Evolutionary conservation across 2,888 invertebrate genomes (phyloP), one percentile per base, ranked within the genome.

Genomic region (Melolontha melolontha): DNA sequence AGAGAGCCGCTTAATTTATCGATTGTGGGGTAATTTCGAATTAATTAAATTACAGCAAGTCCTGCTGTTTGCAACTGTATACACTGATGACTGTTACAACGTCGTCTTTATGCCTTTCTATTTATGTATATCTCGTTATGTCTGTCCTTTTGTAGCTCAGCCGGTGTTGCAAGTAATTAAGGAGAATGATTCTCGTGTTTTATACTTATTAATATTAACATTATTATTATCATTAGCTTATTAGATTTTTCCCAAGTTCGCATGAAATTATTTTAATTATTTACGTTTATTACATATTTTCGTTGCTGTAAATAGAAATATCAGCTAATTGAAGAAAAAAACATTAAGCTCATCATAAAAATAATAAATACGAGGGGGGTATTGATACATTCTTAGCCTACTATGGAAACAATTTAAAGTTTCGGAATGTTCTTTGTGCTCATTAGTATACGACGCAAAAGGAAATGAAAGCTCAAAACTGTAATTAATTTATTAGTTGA

Each of bases 21-120:
- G 59, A 59, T 59, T 59, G 59, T 47, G 59, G 59, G 59, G 59
- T 59, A 59, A 59, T 59, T 59, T 59, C 44, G 59, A 59, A 59
- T 59, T 59, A 59, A 59, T 59, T 59, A 59, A 59, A 59, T 59
- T 59, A 59, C 44, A 44, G 42, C 44, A 40, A 41, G 44, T 27
- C 54, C 54, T 54, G 40, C 54, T 40, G 54, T 54, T 34, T 34
- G 34, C 34, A 10, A 34, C 34, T 34, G 10, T 34, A 34, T 10
- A 34, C 34, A 10, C 6, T 10, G 34, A 34, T 34, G 34, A 8
- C 34, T 34, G 34, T 34, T 34, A 34, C 10, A 34, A 34, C 34
- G 10, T 34, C 34, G 34, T 34, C 34, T 34, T 34, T 34, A 34
- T 34, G 34, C 34, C 34, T 27, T 27, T 51, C 29, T 29, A 29